Evolutionary conservation across 2,113 vertebrate species (phyloP), one percentile per base, ranked within the genome.

Genomic region (Mola mola): DNA sequence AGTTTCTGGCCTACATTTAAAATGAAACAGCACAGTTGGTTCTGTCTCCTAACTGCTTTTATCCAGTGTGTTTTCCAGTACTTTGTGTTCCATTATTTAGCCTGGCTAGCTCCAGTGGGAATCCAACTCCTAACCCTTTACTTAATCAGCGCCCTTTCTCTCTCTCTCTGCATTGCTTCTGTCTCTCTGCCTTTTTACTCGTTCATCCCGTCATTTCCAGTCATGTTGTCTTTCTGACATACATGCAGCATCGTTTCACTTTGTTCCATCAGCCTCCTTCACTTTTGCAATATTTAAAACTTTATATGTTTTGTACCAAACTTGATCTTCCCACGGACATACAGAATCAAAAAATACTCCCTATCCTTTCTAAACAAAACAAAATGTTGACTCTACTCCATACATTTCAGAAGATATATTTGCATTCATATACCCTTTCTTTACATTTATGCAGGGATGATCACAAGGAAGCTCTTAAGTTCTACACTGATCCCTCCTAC

Each of bases 401-500:
- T 19, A 13, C 17, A 24, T 71, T 25, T 28, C 2, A 15, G 4
- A 6, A 55, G 5, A 43, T 15, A 44, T 11, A 22, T 19, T 13
- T 44, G 28, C 21, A 20, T 12, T 9, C 6, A n/a, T 36, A 4
- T 40, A 8, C 75, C 19, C 12, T 6, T 46, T 8, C 0, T 56
- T 46, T 41, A 50, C 36, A 41, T 77, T 64, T 87, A 15, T 82
- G 22, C 55, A 99, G 97, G 90, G 97, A 98, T 87, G 97, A 98
- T 88, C 92, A 93, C 76, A 98, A 98, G 79, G 96, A 98, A 25
- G 96, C 96, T 5, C 91, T 99, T 53, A 98, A 98, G 75, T 97
- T 99, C 81, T 98, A 99, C 85, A 99, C 97, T 0, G 96, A 98
- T 83, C 97, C 97, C 28, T 98, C 97, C 24, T 99, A 99, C 89